A percentile compares a stretch with the other conserved stretches of the same genome.
phyloP scores from a whole-genome alignment of 2,888 invertebrate genomes.

The Nephrotoma guestfalica region DNA sequence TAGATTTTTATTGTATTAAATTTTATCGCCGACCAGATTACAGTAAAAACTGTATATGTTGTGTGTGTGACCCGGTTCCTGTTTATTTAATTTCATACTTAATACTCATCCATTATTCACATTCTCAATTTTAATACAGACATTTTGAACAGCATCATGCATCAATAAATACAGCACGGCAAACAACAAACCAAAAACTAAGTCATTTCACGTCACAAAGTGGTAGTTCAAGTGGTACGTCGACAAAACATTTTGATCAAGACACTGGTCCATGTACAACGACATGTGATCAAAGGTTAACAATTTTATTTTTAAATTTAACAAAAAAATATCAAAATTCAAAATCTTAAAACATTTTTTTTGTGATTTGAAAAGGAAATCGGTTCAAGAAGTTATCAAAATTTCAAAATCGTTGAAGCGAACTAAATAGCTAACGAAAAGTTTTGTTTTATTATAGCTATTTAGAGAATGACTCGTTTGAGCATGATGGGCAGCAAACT shows the following conservation, averaged over 20 bases:
- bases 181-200: slow-evolving; percentile 16
- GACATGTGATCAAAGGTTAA: slow-evolving; percentile 2
- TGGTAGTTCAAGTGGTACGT: not conserved
- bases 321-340: not conserved
- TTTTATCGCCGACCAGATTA: not conserved
- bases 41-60: not conserved
- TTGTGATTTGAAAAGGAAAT: not conserved
- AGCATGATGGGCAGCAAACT: not conserved
- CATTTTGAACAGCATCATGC: slow-evolving; percentile 25
- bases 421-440: not conserved
- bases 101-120: not conserved
- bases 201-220: slow-evolving; percentile 8
- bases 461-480: not conserved
- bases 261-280: not conserved
- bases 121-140: slow-evolving; percentile 14
- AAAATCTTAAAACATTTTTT: not conserved
- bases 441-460: not conserved
- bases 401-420: not conserved
- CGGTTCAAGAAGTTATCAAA: not conserved
- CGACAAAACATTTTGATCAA: not conserved
- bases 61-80: not conserved
- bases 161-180: slow-evolving; percentile 25
- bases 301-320: not conserved
- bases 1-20: not conserved
- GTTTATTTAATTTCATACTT: not conserved